These are phyloP conservation scores for Mamestra brassicae DNA, from an alignment of 2,888 invertebrate genomes.

Conservation along the genomic window DNA sequence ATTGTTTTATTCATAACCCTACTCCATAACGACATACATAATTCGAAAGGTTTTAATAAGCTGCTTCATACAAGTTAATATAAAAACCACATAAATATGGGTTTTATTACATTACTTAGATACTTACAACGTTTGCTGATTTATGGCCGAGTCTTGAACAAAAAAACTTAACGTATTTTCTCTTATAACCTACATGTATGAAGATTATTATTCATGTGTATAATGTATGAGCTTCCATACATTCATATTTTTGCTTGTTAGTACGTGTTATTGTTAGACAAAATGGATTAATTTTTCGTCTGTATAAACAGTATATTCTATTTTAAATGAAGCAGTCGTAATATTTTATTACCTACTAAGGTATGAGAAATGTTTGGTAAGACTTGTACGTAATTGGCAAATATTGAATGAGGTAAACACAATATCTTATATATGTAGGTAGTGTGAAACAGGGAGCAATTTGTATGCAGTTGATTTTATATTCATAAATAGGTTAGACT, in stretches of 20 bases:
- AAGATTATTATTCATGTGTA: slow-evolving; percentile 54
- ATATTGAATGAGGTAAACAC: neutral
- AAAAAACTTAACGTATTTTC: slow-evolving; percentile 48
- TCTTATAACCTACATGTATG: slow-evolving; percentile 56
- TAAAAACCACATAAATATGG: slow-evolving; percentile 40
- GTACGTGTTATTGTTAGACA: slow-evolving; percentile 40
- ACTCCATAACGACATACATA: slow-evolving; percentile 37
- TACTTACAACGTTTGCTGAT: slow-evolving; percentile 42
- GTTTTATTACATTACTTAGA: slow-evolving; percentile 54
- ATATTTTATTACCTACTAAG: neutral
- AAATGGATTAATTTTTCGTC: slow-evolving; percentile 42
- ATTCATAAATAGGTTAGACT: neutral
- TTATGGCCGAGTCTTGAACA: slow-evolving; percentile 46
- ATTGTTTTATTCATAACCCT: slow-evolving; percentile 16
- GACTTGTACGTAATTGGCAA: neutral
- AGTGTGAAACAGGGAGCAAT: too few species aligned
- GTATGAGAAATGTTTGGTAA: neutral
- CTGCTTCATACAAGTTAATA: slow-evolving; percentile 6
- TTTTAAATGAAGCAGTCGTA: slow-evolving; percentile 5
- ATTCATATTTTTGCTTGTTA: slow-evolving; percentile 51
- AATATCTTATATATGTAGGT: neutral
- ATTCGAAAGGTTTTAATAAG: slow-evolving; percentile 36
- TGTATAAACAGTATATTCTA: neutral
- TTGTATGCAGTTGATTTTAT: too few species aligned
- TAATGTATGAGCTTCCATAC: slow-evolving; percentile 51